A percentile compares a stretch with the other conserved stretches of the same genome.
Evolutionary conservation across 1,140 invertebrate genomes (phyloP).

Genomic region (Drosophila micromelanica): DNA sequence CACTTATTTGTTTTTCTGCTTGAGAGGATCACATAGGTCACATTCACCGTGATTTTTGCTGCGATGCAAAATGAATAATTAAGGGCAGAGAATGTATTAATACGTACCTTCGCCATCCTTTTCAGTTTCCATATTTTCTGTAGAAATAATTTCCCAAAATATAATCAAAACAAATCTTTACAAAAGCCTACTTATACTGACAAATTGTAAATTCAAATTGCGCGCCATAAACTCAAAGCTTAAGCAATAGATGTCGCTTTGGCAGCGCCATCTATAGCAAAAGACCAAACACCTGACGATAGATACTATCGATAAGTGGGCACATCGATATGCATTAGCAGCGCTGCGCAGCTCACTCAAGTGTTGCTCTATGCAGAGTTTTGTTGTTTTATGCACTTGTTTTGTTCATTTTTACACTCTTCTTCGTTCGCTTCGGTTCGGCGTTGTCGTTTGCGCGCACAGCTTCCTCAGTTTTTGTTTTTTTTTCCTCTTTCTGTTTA

Average conservation of each 20-base stretch:
- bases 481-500: conserved; percentile 9
- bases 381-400: conserved; percentile 37
- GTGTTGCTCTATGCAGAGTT: conserved; percentile 10
- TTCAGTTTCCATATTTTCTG: no score
- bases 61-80: no score
- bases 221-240: no score
- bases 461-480: conserved; percentile 13
- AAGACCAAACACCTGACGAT: neutral
- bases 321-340: conserved; percentile 11
- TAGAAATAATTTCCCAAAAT: no score
- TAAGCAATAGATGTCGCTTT: conserved; percentile 2
- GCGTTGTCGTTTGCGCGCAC: conserved; percentile 13
- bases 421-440: conserved; percentile 36
- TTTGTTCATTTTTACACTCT: conserved; percentile 46
- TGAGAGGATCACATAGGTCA: no score
- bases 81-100: no score
- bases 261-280: neutral
- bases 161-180: no score
- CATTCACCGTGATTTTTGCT: no score
- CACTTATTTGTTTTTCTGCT: no score
- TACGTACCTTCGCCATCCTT: no score
- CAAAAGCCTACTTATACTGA: no score
- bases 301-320: neutral
- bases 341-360: neutral
- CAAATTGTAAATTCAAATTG: neutral